Conservation (phyloP, 2,797 vertebrate genomes). For the Sebastes elongatus region DNA sequence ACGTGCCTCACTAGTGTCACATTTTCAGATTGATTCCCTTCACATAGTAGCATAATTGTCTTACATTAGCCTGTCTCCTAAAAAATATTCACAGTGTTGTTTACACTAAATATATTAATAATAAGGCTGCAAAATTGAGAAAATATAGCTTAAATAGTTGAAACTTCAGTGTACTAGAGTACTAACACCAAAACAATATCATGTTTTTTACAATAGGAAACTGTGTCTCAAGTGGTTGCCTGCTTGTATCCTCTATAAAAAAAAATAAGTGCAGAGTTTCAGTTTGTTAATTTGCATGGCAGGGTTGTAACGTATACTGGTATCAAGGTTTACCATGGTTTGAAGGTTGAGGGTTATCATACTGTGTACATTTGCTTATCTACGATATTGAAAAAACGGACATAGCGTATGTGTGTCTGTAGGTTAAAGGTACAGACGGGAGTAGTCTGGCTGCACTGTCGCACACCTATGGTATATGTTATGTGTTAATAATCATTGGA, state of each 20-base stretch:
- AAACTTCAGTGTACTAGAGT: not conserved
- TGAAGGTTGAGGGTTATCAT: no score
- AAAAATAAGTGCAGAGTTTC: not conserved
- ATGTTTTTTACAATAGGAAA: not conserved
- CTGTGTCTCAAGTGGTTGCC: not conserved
- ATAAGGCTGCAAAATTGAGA: not conserved
- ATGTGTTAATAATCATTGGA: no score
- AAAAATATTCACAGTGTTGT: not conserved
- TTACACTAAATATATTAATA: not conserved
- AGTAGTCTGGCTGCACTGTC: no score
- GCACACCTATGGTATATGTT: fast-evolving
- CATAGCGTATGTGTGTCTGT: no score
- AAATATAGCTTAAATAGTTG: not conserved
- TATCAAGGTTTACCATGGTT: no score
- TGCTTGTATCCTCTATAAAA: not conserved
- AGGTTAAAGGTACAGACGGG: no score
- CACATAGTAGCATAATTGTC: not conserved
- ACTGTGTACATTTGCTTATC: no score
- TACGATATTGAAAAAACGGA: fast-evolving
- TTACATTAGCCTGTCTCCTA: not conserved
- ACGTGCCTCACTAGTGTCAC: not conserved
- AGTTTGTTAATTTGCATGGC: not conserved
- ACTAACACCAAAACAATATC: not conserved
- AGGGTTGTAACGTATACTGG: no score
- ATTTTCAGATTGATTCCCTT: not conserved